Evolutionary conservation across 1,140 invertebrate species (phyloP).

Genomic region (Epicauta chinensis): DNA sequence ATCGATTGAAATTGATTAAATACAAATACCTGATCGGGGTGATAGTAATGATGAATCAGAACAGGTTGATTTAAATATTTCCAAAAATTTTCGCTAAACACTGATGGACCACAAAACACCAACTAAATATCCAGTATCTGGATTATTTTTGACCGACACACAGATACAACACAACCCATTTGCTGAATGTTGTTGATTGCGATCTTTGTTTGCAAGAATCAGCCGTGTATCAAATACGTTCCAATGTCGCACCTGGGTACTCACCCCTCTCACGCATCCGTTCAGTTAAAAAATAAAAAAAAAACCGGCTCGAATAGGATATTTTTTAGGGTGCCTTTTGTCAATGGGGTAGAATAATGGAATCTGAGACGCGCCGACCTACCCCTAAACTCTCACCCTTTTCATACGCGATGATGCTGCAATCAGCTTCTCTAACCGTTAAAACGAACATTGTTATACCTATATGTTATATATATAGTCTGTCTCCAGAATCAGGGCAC

Average conservation of each 20-base stretch:
- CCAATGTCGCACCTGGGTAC: conserved; percentile 30
- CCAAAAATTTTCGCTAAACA: too few species aligned
- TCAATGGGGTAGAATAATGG: conserved; percentile 37
- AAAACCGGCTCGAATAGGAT: conserved; percentile 36
- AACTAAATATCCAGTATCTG: too few species aligned
- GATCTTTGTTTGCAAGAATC: conserved; percentile 36
- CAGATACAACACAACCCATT: conserved; percentile 17
- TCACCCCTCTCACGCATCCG: conserved; percentile 33
- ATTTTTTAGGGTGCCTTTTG: conserved; percentile 32
- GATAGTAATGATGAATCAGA: conserved; percentile 1
- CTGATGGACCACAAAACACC: too few species aligned
- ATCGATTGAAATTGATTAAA: too few species aligned
- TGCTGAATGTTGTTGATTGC: conserved; percentile 25
- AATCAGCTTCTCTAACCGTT: conserved; percentile 19
- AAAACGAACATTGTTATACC: conserved; percentile 2
- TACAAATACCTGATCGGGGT: neutral
- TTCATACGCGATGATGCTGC: conserved; percentile 35
- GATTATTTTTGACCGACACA: too few species aligned
- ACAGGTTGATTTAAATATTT: neutral
- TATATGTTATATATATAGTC: conserved; percentile 16
- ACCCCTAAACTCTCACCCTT: conserved; percentile 37
- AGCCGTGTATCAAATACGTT: conserved; percentile 28
- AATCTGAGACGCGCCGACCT: conserved; percentile 35
- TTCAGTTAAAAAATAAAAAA: conserved; percentile 28
- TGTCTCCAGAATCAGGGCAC: conserved; percentile 9